Base-by-base conservation (phyloP, 2,888 invertebrate species). In the Sinentomon sp. region DNA sequence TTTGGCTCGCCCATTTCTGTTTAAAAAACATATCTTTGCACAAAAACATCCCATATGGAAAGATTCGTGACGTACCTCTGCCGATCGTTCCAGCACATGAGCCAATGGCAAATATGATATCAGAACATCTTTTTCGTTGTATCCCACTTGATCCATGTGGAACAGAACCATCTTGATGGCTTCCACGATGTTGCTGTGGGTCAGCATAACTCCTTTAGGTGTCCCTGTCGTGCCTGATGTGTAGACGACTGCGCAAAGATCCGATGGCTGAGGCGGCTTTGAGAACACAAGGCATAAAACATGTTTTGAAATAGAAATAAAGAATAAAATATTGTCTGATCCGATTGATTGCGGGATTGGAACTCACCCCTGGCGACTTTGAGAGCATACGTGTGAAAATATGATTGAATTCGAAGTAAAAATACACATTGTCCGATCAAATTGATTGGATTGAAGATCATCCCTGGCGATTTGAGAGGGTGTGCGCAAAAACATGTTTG, bases 171-270 rank as follows among this genome's bases (percentile, higher is more conserved):
- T 72, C 53, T 76, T 74, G 44, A 85, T 68, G 3, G 76, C 76
- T 2, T 87, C 74, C 36, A 94, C 71, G 17, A 89, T 72, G 53
- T 92, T 92, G 51, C 75, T 76, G 53, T 97, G 94, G 2, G 85
- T 82, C 46, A 97, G 55, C 82, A 94, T 85, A 17, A 83, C 87
- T 31, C 94, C 94, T 57, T 97, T 89, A 3, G 92, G 92, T 57
- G 77, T 75, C 4, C 92, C 94, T 7, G 87, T 89, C 5, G 87
- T 89, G 16, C 92, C 92, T 24, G n/a, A n/a, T 54, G 44, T 10
- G 29, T 7, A 14, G 5, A 3, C 5, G 12, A n/a, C 14, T 32
- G 14, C 3, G 9, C 10, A 30, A 3, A 32, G n/a, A 33, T 32
- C 30, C 3, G 14, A 32, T 13, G 13, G 14, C 20, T 22, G 7